These are phyloP conservation scores for Orycteropus afer DNA, from an alignment of 2,113 vertebrate genomes.

Conservation along the genomic window DNA sequence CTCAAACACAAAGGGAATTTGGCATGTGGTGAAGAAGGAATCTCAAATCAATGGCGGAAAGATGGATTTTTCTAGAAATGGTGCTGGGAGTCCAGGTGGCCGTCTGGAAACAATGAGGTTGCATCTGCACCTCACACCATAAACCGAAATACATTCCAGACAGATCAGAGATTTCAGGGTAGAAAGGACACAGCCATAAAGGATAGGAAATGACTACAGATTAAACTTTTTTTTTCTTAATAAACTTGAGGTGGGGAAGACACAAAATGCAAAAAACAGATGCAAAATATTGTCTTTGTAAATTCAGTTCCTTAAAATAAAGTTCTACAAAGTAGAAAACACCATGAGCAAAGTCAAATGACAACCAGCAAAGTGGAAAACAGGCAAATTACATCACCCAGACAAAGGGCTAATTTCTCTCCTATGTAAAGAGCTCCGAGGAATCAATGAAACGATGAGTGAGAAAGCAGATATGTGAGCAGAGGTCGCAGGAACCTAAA, in stretches of 20 bases:
- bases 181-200: not conserved
- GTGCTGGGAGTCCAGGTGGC: no score
- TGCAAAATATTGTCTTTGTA: not conserved
- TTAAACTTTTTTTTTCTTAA: not conserved
- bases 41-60: not conserved
- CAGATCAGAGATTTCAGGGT: not conserved
- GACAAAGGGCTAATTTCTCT: not conserved
- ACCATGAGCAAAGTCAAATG: not conserved
- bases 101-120: not conserved
- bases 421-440: not conserved
- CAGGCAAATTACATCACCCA: not conserved
- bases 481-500: accelerated
- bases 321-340: not conserved
- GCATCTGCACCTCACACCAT: accelerated
- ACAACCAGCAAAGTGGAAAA: accelerated
- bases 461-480: accelerated
- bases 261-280: not conserved
- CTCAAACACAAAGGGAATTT: accelerated
- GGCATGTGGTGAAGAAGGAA: accelerated
- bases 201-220: not conserved
- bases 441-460: not conserved
- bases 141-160: not conserved
- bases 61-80: accelerated
- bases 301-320: not conserved
- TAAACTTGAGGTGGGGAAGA: not conserved